These are phyloP conservation scores for Ginglymostoma cirratum DNA, from an alignment of 2,113 vertebrate species.

Conservation along the genomic window DNA sequence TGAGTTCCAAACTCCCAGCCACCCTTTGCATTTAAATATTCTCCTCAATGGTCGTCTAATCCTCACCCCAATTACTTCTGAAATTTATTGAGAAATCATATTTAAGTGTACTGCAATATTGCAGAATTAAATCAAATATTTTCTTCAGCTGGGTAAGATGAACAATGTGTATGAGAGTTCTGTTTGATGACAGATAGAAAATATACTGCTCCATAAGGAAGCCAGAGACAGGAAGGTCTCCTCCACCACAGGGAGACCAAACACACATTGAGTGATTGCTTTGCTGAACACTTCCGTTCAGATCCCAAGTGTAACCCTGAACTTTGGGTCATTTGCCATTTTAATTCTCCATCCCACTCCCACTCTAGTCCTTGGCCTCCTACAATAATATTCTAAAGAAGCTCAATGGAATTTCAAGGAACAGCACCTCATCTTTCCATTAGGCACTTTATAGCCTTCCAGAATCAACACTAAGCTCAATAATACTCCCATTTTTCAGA, in stretches of 20 bases:
- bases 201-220: background rate
- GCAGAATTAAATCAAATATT: background rate
- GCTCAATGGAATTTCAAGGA: background rate
- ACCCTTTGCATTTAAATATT: background rate
- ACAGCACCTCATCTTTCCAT: background rate
- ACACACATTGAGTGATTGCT: background rate
- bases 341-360: background rate
- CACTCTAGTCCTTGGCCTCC: background rate
- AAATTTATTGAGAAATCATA: background rate
- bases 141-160: background rate
- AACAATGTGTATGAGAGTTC: background rate
- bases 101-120: background rate
- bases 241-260: background rate
- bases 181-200: background rate
- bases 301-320: background rate
- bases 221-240: background rate
- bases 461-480: background rate
- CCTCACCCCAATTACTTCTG: background rate
- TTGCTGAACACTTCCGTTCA: slow-evolving; percentile 11
- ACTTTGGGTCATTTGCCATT: background rate
- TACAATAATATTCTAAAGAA: background rate
- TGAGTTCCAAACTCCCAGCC: background rate
- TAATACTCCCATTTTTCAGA: background rate
- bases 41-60: background rate
- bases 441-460: background rate